These are phyloP conservation scores for Campoplex nolae DNA, from an alignment of 2,888 invertebrate genomes.

Conservation along the genomic window DNA sequence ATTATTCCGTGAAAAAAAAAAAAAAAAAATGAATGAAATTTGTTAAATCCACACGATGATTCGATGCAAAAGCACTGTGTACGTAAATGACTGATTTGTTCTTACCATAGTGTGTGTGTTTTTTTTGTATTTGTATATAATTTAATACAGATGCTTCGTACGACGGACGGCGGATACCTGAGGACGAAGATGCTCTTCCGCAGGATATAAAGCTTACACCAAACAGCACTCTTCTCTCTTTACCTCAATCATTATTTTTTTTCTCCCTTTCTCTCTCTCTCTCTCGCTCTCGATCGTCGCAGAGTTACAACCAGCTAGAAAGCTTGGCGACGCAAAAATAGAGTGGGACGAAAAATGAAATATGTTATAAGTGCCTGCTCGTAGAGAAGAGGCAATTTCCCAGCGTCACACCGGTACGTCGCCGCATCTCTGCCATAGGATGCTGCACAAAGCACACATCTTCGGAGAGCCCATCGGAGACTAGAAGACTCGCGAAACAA, in stretches of 20 bases:
- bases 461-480: background rate
- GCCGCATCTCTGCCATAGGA: slow-evolving; percentile 23
- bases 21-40: background rate
- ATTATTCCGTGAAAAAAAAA: background rate
- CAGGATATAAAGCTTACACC: slow-evolving; percentile 81
- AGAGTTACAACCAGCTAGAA: slow-evolving; percentile 83
- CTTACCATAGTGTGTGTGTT: slow-evolving; percentile 79
- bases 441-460: slow-evolving; percentile 10
- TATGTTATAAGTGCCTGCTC: slow-evolving; percentile 82
- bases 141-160: slow-evolving; percentile 73
- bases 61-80: slow-evolving; percentile 10
- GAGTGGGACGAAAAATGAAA: slow-evolving; percentile 84
- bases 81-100: background rate
- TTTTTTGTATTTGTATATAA: background rate
- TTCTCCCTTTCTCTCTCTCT: slow-evolving; percentile 12
- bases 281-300: slow-evolving; percentile 53
- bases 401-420: slow-evolving; percentile 43
- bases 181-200: slow-evolving; percentile 77
- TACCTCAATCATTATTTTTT: slow-evolving; percentile 5
- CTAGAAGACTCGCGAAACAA: slow-evolving; percentile 24
- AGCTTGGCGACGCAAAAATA: slow-evolving; percentile 80
- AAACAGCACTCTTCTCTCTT: slow-evolving; percentile 65
- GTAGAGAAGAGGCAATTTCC: slow-evolving; percentile 67
- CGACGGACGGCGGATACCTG: slow-evolving; percentile 82
- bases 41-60: background rate